Evolutionary conservation across 2,888 invertebrate species (phyloP), one percentile per base, ranked within the genome.

Genomic region (Acleris holmiana): DNA sequence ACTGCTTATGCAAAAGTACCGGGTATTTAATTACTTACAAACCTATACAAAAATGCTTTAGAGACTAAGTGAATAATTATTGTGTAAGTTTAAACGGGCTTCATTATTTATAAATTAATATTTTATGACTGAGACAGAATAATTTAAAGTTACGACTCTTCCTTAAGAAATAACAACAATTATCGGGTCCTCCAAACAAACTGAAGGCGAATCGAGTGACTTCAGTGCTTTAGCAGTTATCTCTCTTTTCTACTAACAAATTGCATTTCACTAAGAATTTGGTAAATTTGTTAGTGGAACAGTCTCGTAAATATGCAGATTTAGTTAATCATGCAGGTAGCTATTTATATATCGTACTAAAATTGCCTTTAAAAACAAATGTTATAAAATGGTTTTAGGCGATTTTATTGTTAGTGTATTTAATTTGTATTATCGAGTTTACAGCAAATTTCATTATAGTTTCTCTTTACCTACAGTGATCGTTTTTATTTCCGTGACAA

Each of bases 261-360:
- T 40, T 21, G 19, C n/a, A 63, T 35, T 53, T 47, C 51, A 51
- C 13, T 57, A 19, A 58, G 47, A 57, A 57, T 57, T 58, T 57
- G 46, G 57, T 63, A 51, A 63, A 57, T 63, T 58, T 63, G 57
- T 63, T 63, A 47, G 50, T 47, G 51, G 46, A 63, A 35, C 47
- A 35, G 25, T 46, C 51, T 19, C 40, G 19, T 44, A 44, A 17
- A 44, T 44, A 6, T 35, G 35, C 44, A 15, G 44, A n/a, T 5
- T 40, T 40, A 53, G 15, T 53, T 5, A 51, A 29, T 2, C 7
- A n/a, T n/a, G n/a, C n/a, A n/a, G n/a, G 44, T 17, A 53, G 40
- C 40, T 53, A 40, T 53, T 53, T 51, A 40, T 53, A 40, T 53
- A 53, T 53, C 15, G 40, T 40, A 53, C 40, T 19, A 40, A 18